Percentiles rank a stretch among this genome's conserved stretches.
These are phyloP conservation scores for Apamea sordens DNA, from an alignment of 2,888 invertebrate species.

Conservation along the genomic window DNA sequence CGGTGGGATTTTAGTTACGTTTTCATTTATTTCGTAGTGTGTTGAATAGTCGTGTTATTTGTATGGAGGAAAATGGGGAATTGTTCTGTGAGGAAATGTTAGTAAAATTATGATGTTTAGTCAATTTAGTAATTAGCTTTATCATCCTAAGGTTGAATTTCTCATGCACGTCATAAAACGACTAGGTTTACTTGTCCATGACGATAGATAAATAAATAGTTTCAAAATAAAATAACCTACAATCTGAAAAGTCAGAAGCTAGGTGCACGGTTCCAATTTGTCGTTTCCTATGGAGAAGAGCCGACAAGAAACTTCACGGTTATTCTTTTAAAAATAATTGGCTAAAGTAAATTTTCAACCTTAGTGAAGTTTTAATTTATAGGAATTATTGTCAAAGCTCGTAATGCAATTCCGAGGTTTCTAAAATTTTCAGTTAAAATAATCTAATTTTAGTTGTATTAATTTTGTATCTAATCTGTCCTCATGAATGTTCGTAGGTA, in stretches of 20 bases:
- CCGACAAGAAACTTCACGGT: no score
- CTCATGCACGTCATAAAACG: no score
- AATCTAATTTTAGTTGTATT: neutral
- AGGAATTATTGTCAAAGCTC: no score
- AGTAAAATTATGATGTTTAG: neutral
- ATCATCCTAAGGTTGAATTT: no score
- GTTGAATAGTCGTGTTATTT: constrained; percentile 51
- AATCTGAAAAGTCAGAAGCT: no score
- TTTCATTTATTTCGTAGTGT: constrained; percentile 60
- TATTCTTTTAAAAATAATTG: no score
- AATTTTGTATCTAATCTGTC: neutral
- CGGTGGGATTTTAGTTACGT: constrained; percentile 67
- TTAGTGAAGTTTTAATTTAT: neutral
- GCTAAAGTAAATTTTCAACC: neutral
- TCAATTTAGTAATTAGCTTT: neutral
- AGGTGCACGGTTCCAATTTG: no score
- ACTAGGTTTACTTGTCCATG: no score
- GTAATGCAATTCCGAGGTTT: neutral
- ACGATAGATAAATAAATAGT: no score
- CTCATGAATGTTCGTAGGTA: neutral
- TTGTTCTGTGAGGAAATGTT: constrained; percentile 28
- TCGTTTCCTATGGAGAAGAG: no score
- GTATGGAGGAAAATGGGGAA: constrained; percentile 34
- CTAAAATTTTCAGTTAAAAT: neutral
- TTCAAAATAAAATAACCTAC: no score